These are phyloP conservation scores for Thera obeliscata DNA, from an alignment of 2,888 invertebrate species.

Conservation along the genomic window DNA sequence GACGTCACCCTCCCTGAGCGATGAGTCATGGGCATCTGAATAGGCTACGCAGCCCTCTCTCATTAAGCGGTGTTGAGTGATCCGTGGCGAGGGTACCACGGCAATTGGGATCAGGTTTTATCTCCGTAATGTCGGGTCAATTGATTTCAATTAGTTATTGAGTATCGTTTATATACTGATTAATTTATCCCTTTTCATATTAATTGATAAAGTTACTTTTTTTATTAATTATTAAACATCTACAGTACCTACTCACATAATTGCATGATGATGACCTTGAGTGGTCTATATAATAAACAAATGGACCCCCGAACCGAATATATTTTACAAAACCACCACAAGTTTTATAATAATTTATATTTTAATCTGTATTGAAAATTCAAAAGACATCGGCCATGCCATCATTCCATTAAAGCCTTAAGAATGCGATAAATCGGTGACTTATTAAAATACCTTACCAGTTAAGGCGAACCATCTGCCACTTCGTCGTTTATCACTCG, in stretches of 20 bases:
- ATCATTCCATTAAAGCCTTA: no score
- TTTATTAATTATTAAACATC: no score
- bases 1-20: constrained; percentile 61
- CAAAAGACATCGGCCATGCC: no score
- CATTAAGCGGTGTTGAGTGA: constrained; percentile 36
- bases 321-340: no score
- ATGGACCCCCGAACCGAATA: no score
- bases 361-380: no score
- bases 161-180: constrained; percentile 24
- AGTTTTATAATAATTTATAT: no score
- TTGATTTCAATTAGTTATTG: constrained; percentile 33
- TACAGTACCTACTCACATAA: no score
- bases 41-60: constrained; percentile 39
- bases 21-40: constrained; percentile 59
- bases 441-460: constrained; percentile 10
- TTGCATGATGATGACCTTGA: no score
- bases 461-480: constrained; percentile 29
- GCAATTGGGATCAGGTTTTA: constrained; percentile 27
- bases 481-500: constrained; percentile 24
- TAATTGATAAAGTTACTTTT: no score
- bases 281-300: no score
- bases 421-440: constrained; percentile 5
- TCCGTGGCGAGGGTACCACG: constrained; percentile 31
- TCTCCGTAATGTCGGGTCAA: constrained; percentile 29
- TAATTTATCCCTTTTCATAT: constrained; percentile 18